Evolutionary conservation across 2,888 invertebrate species (phyloP).

Genomic region (Polymixis lichenea): DNA sequence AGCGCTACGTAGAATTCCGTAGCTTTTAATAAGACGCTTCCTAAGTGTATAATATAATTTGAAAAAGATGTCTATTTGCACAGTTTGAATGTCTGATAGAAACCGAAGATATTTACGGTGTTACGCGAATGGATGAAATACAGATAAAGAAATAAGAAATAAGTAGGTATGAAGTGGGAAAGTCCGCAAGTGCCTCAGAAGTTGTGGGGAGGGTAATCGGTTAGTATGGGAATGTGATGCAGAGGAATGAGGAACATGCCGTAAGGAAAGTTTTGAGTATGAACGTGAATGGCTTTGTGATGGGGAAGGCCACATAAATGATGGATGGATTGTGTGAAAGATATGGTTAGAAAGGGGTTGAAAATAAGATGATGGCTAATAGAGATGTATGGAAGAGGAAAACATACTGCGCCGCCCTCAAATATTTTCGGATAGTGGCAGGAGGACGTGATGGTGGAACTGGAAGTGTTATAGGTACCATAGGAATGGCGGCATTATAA

Average conservation of each 20-base stretch:
- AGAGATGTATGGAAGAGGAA: neutral
- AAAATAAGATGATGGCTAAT: neutral
- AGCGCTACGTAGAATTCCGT: slow-evolving; percentile 21
- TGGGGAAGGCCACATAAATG: neutral
- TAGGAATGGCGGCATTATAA: too few species aligned
- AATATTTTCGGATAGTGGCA: neutral
- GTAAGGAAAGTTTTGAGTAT: neutral
- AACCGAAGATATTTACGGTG: neutral
- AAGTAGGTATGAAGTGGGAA: neutral
- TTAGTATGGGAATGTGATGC: neutral
- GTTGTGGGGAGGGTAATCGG: neutral
- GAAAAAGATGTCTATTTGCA: neutral
- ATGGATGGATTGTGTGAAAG: neutral
- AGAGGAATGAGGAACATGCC: neutral
- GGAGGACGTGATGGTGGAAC: too few species aligned
- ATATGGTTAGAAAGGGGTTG: neutral
- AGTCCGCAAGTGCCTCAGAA: neutral
- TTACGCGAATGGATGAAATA: neutral
- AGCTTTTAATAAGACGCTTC: neutral
- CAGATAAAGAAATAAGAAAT: neutral
- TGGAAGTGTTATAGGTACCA: neutral
- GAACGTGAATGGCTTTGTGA: neutral
- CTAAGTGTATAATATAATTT: neutral
- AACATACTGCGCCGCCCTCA: neutral
- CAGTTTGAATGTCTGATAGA: neutral